Base-by-base conservation (phyloP, 2,888 invertebrate species). In the Cryptosula pallasiana region DNA sequence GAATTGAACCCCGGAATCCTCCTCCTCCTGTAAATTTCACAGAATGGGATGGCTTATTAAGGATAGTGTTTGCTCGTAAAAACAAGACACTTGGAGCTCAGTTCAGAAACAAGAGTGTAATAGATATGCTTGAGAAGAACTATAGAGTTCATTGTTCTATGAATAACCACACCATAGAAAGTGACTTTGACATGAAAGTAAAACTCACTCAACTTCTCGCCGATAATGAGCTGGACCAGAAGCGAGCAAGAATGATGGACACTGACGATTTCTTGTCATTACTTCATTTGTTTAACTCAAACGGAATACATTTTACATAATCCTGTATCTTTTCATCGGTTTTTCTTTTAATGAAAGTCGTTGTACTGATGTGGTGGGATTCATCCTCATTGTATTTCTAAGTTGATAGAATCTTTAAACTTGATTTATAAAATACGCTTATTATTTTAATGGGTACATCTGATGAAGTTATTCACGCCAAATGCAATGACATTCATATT, bases 11-110 rank as follows among this genome's bases (percentile, higher is more conserved):
- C 0, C 90, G 92, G 80, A 96, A 96, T 87, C 99, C 99, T 29
- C 95, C 97, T 45, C 98, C 98, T 5, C 91, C 93, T 0, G 92
- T 99, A 13, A 93, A 95, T 83, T 98, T 94, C 85, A 81, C 84
- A 78, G 98, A 99, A 87, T 99, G 98, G 99, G 99, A 99, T 87
- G 97, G 98, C 9, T 86, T 99, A 45, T 92, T 97, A 0, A 89
- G 98, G 78, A 93, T 99, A 80, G 93, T 92, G 35, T 99, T 99
- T 87, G 89, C 92, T 0, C 89, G 98, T 73, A 99, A 99, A 86
- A 99, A 99, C 85, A 99, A 97, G 89, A 97, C 96, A 1, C 86
- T 99, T 35, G 89, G 91, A 34, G 93, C 96, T 54, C 89, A 90
- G 35, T 98, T 99, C 83, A 93, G 83, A 73, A 81, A 78, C 75